These are phyloP conservation scores for Spialia ferax DNA, from an alignment of 2,888 invertebrate species.

Conservation along the genomic window DNA sequence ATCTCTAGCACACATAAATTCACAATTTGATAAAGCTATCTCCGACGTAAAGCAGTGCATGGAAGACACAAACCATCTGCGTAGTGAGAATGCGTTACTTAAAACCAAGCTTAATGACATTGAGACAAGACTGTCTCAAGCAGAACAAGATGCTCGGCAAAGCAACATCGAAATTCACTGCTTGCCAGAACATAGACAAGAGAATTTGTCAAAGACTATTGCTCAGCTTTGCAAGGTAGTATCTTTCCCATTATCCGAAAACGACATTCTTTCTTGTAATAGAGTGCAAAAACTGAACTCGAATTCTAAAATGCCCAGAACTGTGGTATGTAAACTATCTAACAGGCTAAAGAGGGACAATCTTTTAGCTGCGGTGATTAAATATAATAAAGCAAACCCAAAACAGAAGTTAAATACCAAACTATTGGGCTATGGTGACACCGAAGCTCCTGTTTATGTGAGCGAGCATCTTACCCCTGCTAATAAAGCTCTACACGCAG, in stretches of 20 bases:
- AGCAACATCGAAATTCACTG: constrained; percentile 32
- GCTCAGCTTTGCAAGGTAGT: constrained; percentile 27
- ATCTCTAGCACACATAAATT: constrained; percentile 9
- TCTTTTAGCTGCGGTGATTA: constrained; percentile 38
- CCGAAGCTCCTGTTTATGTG: constrained; percentile 24
- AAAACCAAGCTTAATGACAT: constrained; percentile 11
- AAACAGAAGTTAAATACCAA: constrained; percentile 36
- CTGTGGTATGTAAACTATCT: constrained; percentile 20
- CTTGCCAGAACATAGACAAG: constrained; percentile 32
- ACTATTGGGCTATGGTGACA: constrained; percentile 18
- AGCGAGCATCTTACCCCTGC: constrained; percentile 31
- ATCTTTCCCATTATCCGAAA: constrained; percentile 26
- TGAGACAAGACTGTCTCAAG: constrained; percentile 15
- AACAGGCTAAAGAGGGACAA: constrained; percentile 24
- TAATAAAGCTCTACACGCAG: constrained; percentile 26
- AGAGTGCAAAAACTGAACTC: constrained; percentile 24
- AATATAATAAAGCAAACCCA: constrained; percentile 18
- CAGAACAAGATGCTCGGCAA: constrained; percentile 35
- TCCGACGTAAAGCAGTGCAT: constrained; percentile 19
- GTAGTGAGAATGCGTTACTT: not conserved
- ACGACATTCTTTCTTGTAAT: constrained; percentile 19
- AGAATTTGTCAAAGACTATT: constrained; percentile 22
- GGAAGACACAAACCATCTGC: constrained; percentile 11
- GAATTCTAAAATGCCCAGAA: constrained; percentile 8
- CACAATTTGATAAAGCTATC: constrained; percentile 17